Percentiles rank a stretch among this genome's conserved stretches.
phyloP scores from a whole-genome alignment of 2,113 vertebrate species.

The Tricholaema leucomelas region DNA sequence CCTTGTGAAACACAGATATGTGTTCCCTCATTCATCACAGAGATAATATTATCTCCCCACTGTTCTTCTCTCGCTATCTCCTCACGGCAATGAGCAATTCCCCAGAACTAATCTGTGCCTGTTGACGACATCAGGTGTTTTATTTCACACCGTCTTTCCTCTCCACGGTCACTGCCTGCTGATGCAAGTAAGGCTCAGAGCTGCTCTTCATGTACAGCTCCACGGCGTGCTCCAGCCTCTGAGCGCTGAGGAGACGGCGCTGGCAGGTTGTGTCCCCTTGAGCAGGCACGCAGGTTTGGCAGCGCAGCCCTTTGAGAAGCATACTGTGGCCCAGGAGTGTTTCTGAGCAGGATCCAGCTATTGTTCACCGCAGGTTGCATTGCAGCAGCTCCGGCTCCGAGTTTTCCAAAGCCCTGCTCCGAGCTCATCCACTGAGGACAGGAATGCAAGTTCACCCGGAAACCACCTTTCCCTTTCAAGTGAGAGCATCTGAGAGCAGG shows the following conservation, averaged over 20 bases:
- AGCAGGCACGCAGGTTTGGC: background rate
- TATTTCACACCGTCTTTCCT: constrained; percentile 1
- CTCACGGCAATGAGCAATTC: background rate
- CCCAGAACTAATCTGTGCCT: constrained; percentile 22
- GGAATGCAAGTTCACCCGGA: constrained; percentile 35
- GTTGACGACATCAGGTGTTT: background rate
- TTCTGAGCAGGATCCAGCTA: background rate
- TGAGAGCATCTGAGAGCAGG: background rate
- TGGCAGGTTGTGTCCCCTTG: background rate
- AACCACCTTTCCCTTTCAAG: constrained; percentile 56
- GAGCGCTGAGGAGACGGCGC: accelerated
- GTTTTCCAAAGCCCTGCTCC: background rate
- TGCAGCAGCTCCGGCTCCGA: background rate
- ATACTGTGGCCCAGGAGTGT: accelerated
- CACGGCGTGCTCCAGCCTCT: background rate
- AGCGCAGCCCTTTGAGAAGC: background rate
- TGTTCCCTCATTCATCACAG: background rate
- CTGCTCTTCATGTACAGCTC: background rate
- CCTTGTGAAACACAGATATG: background rate
- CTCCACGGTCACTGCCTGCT: background rate
- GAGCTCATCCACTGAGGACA: background rate
- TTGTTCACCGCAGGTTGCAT: accelerated
- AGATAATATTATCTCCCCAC: background rate
- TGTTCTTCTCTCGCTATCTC: constrained; percentile 32
- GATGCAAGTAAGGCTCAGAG: background rate